Evolutionary conservation across 2,113 vertebrate genomes (phyloP).

Genomic region (Python bivittatus): DNA sequence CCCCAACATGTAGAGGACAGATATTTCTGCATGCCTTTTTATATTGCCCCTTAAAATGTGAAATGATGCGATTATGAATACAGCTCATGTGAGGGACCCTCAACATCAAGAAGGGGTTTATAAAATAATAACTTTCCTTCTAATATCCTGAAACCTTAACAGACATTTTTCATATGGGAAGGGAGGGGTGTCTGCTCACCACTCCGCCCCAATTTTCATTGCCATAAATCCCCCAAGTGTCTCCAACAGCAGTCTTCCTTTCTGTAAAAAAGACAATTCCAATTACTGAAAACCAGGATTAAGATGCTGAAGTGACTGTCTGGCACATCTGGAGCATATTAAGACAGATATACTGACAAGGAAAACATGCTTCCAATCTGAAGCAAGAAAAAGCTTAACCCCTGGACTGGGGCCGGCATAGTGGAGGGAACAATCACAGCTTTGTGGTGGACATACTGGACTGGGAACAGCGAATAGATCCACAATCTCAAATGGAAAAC

Average conservation of each 20-base stretch:
- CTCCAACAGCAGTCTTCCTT: slow-evolving; percentile 1
- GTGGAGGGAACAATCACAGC: not conserved
- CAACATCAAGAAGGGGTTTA: not conserved
- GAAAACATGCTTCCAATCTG: slow-evolving; percentile 46
- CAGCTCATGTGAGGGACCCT: not conserved
- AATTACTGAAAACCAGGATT: slow-evolving; percentile 55
- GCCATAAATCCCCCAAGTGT: slow-evolving; percentile 26
- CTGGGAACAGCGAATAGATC: not conserved
- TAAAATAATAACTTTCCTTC: not conserved
- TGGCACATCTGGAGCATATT: slow-evolving; percentile 68
- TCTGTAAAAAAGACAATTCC: slow-evolving; percentile 36
- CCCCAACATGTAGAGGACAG: not conserved
- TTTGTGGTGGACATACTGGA: not conserved
- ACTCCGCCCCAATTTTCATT: not conserved
- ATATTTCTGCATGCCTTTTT: not conserved
- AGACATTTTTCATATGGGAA: not conserved
- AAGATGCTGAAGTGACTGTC: slow-evolving; percentile 53
- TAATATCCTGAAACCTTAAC: not conserved
- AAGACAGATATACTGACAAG: slow-evolving; percentile 47
- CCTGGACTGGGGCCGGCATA: not conserved
- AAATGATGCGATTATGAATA: not conserved
- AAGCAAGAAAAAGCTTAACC: slow-evolving; percentile 53
- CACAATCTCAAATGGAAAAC: not conserved
- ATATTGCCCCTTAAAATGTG: not conserved
- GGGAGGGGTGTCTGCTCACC: not conserved